Conservation (phyloP, 2,113 vertebrate genomes). For the Circaetus cinerascens region DNA sequence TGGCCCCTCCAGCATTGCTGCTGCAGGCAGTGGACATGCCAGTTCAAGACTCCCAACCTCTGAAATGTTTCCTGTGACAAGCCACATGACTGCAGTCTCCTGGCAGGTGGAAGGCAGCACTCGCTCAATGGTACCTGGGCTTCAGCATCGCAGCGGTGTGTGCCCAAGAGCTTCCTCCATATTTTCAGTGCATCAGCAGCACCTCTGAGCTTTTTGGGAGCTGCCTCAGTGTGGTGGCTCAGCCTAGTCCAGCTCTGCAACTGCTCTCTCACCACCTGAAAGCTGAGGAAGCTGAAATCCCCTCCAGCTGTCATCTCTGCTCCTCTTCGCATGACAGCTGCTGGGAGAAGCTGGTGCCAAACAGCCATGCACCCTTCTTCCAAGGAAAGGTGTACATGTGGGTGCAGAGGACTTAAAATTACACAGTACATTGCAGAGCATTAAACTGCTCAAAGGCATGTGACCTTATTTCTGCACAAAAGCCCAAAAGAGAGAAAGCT, state of each 20-base stretch:
- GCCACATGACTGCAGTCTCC: accelerated
- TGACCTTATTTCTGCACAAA: neutral
- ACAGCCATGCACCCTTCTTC: neutral
- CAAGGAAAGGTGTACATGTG: neutral
- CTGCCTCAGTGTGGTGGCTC: neutral
- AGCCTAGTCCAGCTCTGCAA: neutral
- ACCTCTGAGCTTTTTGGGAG: neutral
- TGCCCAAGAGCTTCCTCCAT: neutral
- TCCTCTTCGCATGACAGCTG: accelerated
- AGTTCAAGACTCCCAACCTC: neutral
- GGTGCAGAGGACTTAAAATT: neutral
- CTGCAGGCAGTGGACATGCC: neutral
- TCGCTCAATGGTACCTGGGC: neutral
- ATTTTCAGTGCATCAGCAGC: neutral
- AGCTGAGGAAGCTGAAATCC: neutral
- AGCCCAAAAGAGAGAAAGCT: neutral
- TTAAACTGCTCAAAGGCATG: neutral
- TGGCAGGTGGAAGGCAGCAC: neutral
- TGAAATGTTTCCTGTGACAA: neutral
- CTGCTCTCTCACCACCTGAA: accelerated
- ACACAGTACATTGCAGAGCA: neutral
- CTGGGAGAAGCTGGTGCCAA: neutral
- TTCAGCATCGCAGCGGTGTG: accelerated
- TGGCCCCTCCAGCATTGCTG: neutral
- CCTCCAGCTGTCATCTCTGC: neutral